phyloP scores from a whole-genome alignment of 2,888 invertebrate species.

The Pristionchus entomophagus region DNA sequence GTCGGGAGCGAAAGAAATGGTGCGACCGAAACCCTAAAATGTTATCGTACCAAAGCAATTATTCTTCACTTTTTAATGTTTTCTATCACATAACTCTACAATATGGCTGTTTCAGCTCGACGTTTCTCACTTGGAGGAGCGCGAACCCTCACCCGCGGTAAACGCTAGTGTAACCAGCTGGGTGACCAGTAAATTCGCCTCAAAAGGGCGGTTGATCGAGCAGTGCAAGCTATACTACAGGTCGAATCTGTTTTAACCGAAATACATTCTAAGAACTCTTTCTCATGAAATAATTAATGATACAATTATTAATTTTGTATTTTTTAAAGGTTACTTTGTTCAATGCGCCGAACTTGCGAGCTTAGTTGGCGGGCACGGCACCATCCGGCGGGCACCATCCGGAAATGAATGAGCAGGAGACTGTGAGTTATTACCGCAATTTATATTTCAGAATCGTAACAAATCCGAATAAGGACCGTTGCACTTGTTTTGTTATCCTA shows the following conservation, averaged over 20 bases:
- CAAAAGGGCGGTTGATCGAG: not conserved
- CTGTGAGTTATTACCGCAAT: not conserved
- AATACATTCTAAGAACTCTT: not conserved
- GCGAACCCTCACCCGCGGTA: not conserved
- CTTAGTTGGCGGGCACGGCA: not conserved
- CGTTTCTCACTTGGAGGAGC: not conserved
- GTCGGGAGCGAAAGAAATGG: not conserved
- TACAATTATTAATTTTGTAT: too few species aligned
- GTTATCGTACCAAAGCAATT: too few species aligned
- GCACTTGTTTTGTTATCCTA: too few species aligned
- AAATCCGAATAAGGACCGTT: too few species aligned
- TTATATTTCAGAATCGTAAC: too few species aligned
- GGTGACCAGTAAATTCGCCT: too few species aligned
- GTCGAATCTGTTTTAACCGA: not conserved
- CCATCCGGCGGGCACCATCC: not conserved
- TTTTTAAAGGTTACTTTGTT: not conserved
- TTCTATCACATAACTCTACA: too few species aligned
- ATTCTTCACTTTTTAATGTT: too few species aligned
- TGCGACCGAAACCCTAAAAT: not conserved
- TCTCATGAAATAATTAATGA: not conserved
- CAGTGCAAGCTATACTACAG: conserved; percentile 15
- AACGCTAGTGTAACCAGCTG: too few species aligned
- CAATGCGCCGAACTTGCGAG: not conserved
- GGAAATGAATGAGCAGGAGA: not conserved
- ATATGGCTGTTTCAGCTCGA: too few species aligned